phyloP scores from a whole-genome alignment of 1,140 invertebrate species.

The Drosophila oshimai region DNA sequence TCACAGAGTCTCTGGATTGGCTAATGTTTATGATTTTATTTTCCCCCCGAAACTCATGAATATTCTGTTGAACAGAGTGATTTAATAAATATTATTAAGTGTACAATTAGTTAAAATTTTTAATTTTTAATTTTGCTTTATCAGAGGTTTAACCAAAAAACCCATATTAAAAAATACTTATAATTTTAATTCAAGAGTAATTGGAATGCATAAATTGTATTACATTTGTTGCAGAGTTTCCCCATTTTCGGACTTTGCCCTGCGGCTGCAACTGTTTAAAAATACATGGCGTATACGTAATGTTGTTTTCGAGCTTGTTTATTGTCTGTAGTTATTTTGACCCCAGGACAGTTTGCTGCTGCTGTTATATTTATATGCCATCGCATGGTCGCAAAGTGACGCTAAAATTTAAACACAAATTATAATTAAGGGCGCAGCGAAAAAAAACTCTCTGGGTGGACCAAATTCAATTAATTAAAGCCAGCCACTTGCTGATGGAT shows the following conservation, averaged over 20 bases:
- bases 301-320: constrained; percentile 11
- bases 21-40: no score
- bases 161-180: not conserved
- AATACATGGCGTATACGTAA: constrained; percentile 38
- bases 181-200: constrained; percentile 13
- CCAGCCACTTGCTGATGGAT: constrained; percentile 9
- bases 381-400: not conserved
- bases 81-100: no score
- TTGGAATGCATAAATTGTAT: constrained; percentile 1
- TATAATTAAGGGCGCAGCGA: constrained; percentile 20
- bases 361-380: not conserved
- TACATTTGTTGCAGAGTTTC: constrained; percentile 2
- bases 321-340: constrained; percentile 24
- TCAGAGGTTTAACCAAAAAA: not conserved
- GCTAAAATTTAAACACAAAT: constrained; percentile 29
- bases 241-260: not conserved
- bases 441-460: not conserved
- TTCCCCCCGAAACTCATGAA: no score
- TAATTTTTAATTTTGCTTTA: no score
- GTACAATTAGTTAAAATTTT: no score
- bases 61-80: no score
- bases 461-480: constrained; percentile 41
- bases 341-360: not conserved
- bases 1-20: no score
- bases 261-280: not conserved